Evolutionary conservation across 2,113 vertebrate genomes (phyloP), one percentile per base, ranked within the genome.

Genomic region (Heterotilapia buettikoferi): DNA sequence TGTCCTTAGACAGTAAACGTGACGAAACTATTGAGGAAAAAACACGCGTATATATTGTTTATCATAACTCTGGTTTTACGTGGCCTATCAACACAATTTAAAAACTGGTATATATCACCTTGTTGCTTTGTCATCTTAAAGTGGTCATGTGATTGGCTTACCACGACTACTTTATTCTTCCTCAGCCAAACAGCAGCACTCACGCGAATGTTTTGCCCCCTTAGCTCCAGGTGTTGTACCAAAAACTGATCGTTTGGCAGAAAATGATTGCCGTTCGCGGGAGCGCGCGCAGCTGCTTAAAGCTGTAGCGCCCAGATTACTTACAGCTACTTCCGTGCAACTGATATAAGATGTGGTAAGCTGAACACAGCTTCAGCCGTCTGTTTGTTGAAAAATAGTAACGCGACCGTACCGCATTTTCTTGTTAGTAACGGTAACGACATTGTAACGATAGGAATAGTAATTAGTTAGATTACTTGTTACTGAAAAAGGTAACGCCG

Each of bases 41-140:
- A 24, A 47, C 14, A 0, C 0, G 1, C 1, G 0, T 54, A 24
- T 1, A 56, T 56, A 2, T 56, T 24, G 1, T 56, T 56, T 56
- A 56, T 24, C 53, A 56, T 56, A 21, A 56, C 53, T 50, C 2
- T 7, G 6, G 6, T 24, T 56, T 56, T 13, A 56, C 1, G 11
- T 56, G 53, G 21, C 53, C 53, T 54, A 1, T 54, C n/a, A 54
- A 54, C 53, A 54, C 53, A 54, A 54, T 24, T 54, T 24, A 54
- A 2, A 54, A 54, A 54, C 53, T 24, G 53, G 6, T 54, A 24
- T 54, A 12, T 54, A 7, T 54, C n/a, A 24, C n/a, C n/a, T 54
- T 54, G 53, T 54, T 54, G 53, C 10, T 13, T 56, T 56, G 21
- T 7, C 54, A 26, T 26, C 54, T 56, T 56, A 1, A 57, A 57